A percentile compares a stretch with the other conserved stretches of the same genome.
Conservation (phyloP, 2,113 vertebrate species). For the Cynoglossus semilaevis region DNA sequence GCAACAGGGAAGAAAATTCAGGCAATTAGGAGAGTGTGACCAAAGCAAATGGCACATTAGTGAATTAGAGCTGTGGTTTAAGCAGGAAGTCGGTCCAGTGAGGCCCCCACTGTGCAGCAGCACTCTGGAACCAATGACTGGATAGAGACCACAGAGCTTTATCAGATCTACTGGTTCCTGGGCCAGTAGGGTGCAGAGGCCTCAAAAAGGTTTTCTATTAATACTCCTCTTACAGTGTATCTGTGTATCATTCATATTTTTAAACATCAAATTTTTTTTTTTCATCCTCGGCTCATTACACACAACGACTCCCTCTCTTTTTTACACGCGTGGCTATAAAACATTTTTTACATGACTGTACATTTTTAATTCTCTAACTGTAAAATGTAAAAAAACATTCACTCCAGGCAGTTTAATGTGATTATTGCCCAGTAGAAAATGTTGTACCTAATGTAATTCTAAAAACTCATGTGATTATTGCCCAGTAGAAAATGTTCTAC, state of each 20-base stretch:
- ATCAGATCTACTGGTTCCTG: constrained; percentile 59
- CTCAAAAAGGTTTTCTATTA: constrained; percentile 35
- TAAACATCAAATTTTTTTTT: too few relatives aligned
- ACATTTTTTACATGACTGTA: too few relatives aligned
- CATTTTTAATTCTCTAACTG: too few relatives aligned
- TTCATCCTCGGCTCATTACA: too few relatives aligned
- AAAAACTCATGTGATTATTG: too few relatives aligned
- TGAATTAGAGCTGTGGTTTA: constrained; percentile 73
- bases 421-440: too few relatives aligned
- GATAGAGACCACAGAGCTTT: constrained; percentile 55
- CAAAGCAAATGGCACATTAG: constrained; percentile 77
- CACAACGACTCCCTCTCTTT: too few relatives aligned
- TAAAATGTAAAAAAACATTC: too few relatives aligned
- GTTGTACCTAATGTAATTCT: too few relatives aligned
- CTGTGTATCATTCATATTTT: background rate
- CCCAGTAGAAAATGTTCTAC: too few relatives aligned
- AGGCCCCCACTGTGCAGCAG: constrained; percentile 61
- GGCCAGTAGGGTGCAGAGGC: constrained; percentile 39
- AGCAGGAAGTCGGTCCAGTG: constrained; percentile 69
- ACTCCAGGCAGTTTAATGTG: too few relatives aligned
- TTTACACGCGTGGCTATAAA: too few relatives aligned
- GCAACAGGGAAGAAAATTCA: constrained; percentile 62
- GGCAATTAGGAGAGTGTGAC: constrained; percentile 74
- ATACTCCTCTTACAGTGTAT: constrained; percentile 9
- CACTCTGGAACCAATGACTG: constrained; percentile 68